Conservation (phyloP, 2,797 vertebrate genomes). For the Semaprochilodus insignis region DNA sequence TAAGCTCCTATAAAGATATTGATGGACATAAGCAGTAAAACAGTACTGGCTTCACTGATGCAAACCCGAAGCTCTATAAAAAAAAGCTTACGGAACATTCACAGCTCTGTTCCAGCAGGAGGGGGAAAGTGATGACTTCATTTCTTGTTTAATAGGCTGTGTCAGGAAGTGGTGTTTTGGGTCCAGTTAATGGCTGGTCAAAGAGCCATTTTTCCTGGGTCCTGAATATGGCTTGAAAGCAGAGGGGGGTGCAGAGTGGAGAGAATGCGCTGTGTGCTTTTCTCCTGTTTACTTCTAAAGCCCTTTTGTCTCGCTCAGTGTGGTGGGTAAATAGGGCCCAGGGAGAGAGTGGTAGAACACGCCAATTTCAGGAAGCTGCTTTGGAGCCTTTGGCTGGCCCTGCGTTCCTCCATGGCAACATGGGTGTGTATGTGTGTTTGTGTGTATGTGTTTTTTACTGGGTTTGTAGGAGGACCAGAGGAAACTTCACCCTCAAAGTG, state of each 20-base stretch:
- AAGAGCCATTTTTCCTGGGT: conserved; percentile 46
- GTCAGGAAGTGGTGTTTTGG: conserved; percentile 43
- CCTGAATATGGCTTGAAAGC: conserved; percentile 44
- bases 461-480: no score
- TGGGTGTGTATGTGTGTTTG: background rate
- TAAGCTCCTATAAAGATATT: background rate
- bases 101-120: background rate
- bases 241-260: conserved; percentile 14
- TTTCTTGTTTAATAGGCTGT: conserved; percentile 41
- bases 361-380: conserved; percentile 42
- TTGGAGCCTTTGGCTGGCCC: conserved; percentile 22
- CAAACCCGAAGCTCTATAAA: background rate
- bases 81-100: background rate
- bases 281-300: conserved; percentile 56
- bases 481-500: no score
- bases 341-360: conserved; percentile 27
- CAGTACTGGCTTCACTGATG: background rate
- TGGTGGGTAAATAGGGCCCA: conserved; percentile 41
- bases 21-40: background rate
- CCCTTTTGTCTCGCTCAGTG: conserved; percentile 46
- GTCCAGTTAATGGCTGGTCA: conserved; percentile 26
- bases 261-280: conserved; percentile 37
- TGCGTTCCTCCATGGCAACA: conserved; percentile 42
- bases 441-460: background rate
- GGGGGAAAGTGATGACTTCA: conserved; percentile 45